Evolutionary conservation across 2,888 invertebrate genomes (phyloP).

Genomic region (Eilema sororculum): DNA sequence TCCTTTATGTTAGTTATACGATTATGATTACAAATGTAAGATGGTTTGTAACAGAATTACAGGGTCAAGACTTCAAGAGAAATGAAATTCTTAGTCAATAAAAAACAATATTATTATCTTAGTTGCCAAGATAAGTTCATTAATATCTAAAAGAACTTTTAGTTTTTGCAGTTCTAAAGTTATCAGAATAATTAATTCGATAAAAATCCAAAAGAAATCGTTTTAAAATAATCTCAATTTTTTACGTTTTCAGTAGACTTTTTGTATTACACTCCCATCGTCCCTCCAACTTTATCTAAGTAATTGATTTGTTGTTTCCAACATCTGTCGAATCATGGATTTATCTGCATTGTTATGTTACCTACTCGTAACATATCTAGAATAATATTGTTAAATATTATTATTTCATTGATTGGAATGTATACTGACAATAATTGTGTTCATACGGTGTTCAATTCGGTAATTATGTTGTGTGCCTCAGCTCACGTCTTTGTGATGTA

Average conservation of each 20-base stretch:
- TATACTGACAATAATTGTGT: neutral
- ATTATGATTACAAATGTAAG: neutral
- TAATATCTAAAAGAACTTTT: no score
- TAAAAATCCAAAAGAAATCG: no score
- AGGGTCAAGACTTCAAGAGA: no score
- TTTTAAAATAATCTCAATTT: no score
- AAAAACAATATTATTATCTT: neutral
- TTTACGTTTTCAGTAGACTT: no score
- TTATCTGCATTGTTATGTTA: no score
- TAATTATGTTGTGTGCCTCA: neutral
- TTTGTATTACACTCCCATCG: neutral
- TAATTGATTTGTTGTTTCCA: neutral
- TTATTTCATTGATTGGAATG: neutral
- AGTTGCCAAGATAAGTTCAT: no score
- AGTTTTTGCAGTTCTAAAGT: no score
- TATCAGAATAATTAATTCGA: no score
- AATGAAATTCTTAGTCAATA: neutral
- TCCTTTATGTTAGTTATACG: constrained; percentile 22
- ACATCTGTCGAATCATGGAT: neutral
- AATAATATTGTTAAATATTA: no score
- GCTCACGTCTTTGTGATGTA: no score
- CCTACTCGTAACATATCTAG: neutral
- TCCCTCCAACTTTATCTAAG: neutral
- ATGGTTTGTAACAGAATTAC: neutral
- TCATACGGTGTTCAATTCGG: no score